phyloP scores from a whole-genome alignment of 2,113 vertebrate genomes.

The Morone saxatilis region DNA sequence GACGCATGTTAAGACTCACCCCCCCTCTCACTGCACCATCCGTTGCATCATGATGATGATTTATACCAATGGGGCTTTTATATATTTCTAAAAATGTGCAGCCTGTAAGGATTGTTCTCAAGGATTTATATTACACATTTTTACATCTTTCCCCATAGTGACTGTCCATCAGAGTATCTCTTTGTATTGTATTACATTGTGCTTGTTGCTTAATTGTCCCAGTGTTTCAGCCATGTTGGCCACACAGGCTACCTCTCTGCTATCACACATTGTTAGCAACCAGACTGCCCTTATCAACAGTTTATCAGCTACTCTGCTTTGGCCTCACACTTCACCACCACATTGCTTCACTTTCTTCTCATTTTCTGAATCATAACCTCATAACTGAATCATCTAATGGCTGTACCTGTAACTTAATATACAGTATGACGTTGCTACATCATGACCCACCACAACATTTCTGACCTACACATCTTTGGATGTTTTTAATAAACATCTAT shows the following conservation, averaged over 20 bases:
- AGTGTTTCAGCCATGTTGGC: background rate
- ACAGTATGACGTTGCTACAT: background rate
- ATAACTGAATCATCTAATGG: background rate
- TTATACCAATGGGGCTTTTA: background rate
- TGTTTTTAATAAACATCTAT: background rate
- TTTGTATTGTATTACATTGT: background rate
- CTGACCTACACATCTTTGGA: background rate
- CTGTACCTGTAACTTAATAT: background rate
- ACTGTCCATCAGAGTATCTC: background rate
- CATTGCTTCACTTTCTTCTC: background rate
- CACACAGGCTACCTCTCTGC: slow-evolving; percentile 22
- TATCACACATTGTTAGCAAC: background rate
- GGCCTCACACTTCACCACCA: background rate
- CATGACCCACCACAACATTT: background rate
- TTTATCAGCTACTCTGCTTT: background rate
- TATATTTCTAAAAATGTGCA: background rate
- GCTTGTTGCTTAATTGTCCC: background rate
- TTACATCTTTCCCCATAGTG: background rate
- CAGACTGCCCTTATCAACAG: background rate
- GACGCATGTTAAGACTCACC: slow-evolving; percentile 42
- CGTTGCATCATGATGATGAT: background rate
- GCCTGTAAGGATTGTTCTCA: background rate
- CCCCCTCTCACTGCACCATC: slow-evolving; percentile 7
- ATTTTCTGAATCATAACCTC: background rate
- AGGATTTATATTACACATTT: background rate